Evolutionary conservation across 2,797 vertebrate species (phyloP).

Genomic region (Tangara arthus): DNA sequence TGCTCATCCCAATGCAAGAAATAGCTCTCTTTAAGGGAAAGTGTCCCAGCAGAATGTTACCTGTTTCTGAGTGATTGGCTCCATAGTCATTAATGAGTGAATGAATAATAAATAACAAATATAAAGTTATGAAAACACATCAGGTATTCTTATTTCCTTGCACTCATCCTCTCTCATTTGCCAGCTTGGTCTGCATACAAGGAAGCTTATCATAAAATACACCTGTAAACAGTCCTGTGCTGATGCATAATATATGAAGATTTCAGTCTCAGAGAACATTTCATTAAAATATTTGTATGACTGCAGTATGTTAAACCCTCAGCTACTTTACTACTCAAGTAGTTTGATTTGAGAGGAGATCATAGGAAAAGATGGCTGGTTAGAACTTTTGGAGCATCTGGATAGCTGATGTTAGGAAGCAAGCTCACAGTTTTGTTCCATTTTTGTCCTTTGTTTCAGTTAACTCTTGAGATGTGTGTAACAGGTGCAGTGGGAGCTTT

Average conservation of each 20-base stretch:
- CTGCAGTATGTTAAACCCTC: background rate
- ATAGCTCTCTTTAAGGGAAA: background rate
- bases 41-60: background rate
- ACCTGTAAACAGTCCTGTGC: background rate
- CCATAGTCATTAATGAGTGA: background rate
- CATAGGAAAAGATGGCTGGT: background rate
- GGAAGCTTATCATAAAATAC: background rate
- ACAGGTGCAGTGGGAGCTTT: background rate
- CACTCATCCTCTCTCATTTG: background rate
- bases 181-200: background rate
- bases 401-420: background rate
- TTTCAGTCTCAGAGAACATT: background rate
- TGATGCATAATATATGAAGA: background rate
- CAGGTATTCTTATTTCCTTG: background rate
- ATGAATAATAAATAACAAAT: background rate
- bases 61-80: background rate
- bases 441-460: background rate
- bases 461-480: background rate
- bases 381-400: background rate
- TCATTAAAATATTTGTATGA: background rate
- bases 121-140: background rate
- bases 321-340: background rate
- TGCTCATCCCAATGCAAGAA: background rate
- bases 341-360: background rate
- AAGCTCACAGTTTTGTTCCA: background rate